Base-by-base conservation (phyloP, 1,140 invertebrate species). In the Mercenaria mercenaria region DNA sequence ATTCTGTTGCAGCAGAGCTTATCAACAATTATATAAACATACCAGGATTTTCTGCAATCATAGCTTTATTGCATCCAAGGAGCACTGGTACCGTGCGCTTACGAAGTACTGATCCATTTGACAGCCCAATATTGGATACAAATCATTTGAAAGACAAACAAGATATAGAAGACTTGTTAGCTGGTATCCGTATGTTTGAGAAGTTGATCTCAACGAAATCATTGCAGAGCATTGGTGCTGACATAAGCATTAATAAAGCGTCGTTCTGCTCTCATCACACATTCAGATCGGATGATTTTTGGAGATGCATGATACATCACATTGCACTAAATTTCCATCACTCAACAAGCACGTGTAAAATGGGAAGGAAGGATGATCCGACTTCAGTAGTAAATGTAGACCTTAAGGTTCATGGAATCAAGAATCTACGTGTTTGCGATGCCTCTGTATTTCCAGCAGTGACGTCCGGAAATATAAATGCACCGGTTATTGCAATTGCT, bases 331-430 rank as follows among this genome's bases (percentile, higher is more conserved):
- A 98, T 0, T 97, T 97, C 72, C 99, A 98, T 93, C 98, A 99
- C 96, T 98, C 98, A 0, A 97, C 98, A 0, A 98, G 98, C 0
- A 99, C 98, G 0, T 98, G 98, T 79, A 99, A 98, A 94, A 99
- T 99, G 99, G 98, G 98, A 0, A 98, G 98, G 0, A 97, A 97
- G 79, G 97, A 97, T 97, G 98, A 99, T 94, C 43, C 43, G 11
- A 29, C 3, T 18, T 34, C 50, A 29, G 98, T 98, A 0, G 98
- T 99, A 0, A 97, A 98, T 95, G 96, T 97, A 0, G 94, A 97
- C 79, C 95, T 99, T 0, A 97, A 96, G 93, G 91, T 93, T 29
- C 84, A 89, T 26, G 91, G 86, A 18, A 56, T 93, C 29, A 80
- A 74, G 15, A 69, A 74, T 8, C 79, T 94, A 41, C 79, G 93